Conservation (phyloP, 1,140 invertebrate genomes). For the Drosophila repleta region DNA sequence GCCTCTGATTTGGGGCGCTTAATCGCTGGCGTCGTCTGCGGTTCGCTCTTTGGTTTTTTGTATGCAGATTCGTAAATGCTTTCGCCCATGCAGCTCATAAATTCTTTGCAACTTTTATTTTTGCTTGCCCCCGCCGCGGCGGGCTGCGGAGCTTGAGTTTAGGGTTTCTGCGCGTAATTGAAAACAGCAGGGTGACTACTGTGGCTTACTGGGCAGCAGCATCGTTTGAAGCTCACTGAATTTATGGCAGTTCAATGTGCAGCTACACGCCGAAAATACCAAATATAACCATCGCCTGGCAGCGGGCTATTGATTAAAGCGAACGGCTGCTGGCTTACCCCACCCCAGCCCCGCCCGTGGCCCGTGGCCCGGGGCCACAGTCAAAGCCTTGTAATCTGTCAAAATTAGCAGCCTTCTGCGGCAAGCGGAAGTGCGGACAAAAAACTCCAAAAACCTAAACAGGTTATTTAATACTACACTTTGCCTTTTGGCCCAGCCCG, state of each 20-base stretch:
- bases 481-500: slow-evolving; percentile 2
- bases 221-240: slow-evolving; percentile 41
- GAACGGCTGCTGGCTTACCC: slow-evolving; percentile 56
- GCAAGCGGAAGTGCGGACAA: slow-evolving; percentile 69
- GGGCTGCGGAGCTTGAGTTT: background rate
- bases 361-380: slow-evolving; percentile 19
- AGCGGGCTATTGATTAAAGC: slow-evolving; percentile 64
- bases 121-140: background rate
- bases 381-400: slow-evolving; percentile 78
- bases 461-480: slow-evolving; percentile 67
- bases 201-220: slow-evolving; percentile 8
- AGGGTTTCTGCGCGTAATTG: slow-evolving; percentile 56
- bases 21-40: slow-evolving; percentile 74
- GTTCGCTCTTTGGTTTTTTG: slow-evolving; percentile 34
- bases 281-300: slow-evolving; percentile 50
- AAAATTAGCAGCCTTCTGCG: slow-evolving; percentile 68
- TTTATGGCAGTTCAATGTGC: slow-evolving; percentile 61
- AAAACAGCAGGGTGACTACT: slow-evolving; percentile 64
- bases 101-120: slow-evolving; percentile 46
- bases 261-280: slow-evolving; percentile 17
- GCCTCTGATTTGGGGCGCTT: slow-evolving; percentile 73
- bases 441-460: slow-evolving; percentile 62
- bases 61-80: slow-evolving; percentile 53
- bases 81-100: slow-evolving; percentile 65
- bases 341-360: too few species aligned